Evolutionary conservation across 1,140 invertebrate genomes (phyloP), one percentile per base, ranked within the genome.

Genomic region (Bombyx mori): DNA sequence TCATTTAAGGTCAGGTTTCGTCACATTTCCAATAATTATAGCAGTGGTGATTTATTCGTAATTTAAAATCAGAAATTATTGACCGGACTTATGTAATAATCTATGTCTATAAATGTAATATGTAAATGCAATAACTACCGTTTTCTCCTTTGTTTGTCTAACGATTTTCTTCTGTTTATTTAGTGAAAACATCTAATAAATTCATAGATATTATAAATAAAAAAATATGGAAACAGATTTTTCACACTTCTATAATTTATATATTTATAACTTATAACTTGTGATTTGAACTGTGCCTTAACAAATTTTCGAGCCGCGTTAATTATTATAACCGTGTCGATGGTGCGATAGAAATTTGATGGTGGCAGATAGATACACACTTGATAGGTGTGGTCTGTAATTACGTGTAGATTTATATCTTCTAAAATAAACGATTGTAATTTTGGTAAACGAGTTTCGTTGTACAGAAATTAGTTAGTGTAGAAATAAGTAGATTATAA

Each of bases 341-440:
- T 69, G 61, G 56, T 54, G 54, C 58, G 67, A 68, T 63, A 60
- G 53, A 61, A 59, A 44, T 63, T 51, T 53, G 55, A 68, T 61
- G 60, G 63, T 71, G 65, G 26, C 26, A 35, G 26, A 35, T 35
- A 68, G 61, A 62, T 68, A 51, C 57, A 56, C 52, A 57, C 51
- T 53, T 62, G 59, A 69, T 69, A 73, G 69, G 68, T 75, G 69
- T 73, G 73, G 68, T 70, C 63, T 57, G 51, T 62, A 72, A 75
- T 75, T 66, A 73, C 64, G 42, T 46, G 50, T 53, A 69, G 59
- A 69, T 72, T 71, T 74, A 76, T 76, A 63, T 62, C 49, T 62
- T 61, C 56, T 61, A 59, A 56, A 61, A 61, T 63, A 46, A 58
- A 58, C 44, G 43, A 22, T 35, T 18, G 12, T 22, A 43, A 54